A percentile compares a stretch with the other conserved stretches of the same genome.
Conservation (phyloP, 2,888 invertebrate genomes). For the Elgonia sp. region DNA sequence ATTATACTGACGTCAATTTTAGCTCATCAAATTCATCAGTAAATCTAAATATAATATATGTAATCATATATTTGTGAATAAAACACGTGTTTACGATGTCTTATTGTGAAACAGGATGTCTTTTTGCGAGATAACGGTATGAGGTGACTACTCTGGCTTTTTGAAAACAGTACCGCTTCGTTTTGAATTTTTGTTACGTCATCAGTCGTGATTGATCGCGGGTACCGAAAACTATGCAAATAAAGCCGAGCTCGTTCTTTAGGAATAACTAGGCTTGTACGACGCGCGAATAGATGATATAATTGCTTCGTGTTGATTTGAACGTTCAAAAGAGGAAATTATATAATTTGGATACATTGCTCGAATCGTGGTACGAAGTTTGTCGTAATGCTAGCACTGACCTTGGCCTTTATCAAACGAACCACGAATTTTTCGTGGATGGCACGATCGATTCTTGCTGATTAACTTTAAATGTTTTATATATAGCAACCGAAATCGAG, state of each 20-base stretch:
- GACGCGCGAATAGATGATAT: slow-evolving; percentile 55
- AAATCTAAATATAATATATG: neutral
- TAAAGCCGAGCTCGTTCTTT: neutral
- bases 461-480: too few species aligned
- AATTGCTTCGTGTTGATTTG: slow-evolving; percentile 64
- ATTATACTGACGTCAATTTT: too few species aligned
- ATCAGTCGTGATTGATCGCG: neutral
- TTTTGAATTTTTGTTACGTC: neutral
- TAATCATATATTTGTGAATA: neutral
- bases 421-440: slow-evolving; percentile 53
- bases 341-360: slow-evolving; percentile 69
- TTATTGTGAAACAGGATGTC: neutral
- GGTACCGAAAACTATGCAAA: neutral
- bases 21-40: neutral
- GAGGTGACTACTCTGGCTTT: neutral
- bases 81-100: neutral
- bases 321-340: slow-evolving; percentile 71
- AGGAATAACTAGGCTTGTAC: neutral
- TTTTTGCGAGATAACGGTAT: slow-evolving; percentile 11
- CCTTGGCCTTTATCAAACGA: slow-evolving; percentile 71
- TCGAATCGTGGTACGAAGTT: slow-evolving; percentile 69
- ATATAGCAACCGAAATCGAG: too few species aligned
- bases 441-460: slow-evolving; percentile 27
- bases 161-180: neutral
- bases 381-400: slow-evolving; percentile 42